phyloP scores from a whole-genome alignment of 2,888 invertebrate species.

The Octonoba sinensis region DNA sequence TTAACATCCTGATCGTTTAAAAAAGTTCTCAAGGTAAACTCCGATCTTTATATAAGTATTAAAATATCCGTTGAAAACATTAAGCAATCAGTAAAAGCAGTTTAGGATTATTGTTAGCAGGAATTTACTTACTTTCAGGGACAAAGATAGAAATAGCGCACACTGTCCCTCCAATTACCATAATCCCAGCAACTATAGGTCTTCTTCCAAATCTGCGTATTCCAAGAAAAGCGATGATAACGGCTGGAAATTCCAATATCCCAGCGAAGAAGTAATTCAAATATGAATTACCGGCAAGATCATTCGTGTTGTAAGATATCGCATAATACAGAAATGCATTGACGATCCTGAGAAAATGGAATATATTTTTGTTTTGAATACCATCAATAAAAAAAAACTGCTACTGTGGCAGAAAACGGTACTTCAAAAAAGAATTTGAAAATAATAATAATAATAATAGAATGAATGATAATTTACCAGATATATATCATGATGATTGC shows the following conservation, averaged over 20 bases:
- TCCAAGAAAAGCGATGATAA: background rate
- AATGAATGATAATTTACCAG: background rate
- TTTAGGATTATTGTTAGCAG: too few relatives aligned
- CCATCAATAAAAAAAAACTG: too few relatives aligned
- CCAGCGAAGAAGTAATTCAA: conserved; percentile 76
- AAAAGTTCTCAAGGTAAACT: too few relatives aligned
- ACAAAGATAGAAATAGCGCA: background rate
- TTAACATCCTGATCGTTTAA: too few relatives aligned
- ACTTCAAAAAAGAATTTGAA: too few relatives aligned
- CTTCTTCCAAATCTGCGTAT: conserved; percentile 2
- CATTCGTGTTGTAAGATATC: conserved; percentile 80
- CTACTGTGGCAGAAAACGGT: too few relatives aligned
- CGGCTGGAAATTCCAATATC: conserved; percentile 23
- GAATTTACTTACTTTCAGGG: conserved; percentile 11
- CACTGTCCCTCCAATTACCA: conserved; percentile 1
- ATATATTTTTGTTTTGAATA: too few relatives aligned
- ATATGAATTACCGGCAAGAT: conserved; percentile 82
- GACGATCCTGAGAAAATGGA: too few relatives aligned
- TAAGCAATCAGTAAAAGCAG: too few relatives aligned
- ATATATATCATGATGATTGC: conserved; percentile 31
- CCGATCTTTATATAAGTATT: too few relatives aligned
- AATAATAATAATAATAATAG: too few relatives aligned
- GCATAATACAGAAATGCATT: conserved; percentile 85
- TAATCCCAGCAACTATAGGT: background rate
- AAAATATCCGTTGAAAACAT: too few relatives aligned